Base-by-base conservation (phyloP, 2,797 vertebrate species). In the Micrastur ruficollis region DNA sequence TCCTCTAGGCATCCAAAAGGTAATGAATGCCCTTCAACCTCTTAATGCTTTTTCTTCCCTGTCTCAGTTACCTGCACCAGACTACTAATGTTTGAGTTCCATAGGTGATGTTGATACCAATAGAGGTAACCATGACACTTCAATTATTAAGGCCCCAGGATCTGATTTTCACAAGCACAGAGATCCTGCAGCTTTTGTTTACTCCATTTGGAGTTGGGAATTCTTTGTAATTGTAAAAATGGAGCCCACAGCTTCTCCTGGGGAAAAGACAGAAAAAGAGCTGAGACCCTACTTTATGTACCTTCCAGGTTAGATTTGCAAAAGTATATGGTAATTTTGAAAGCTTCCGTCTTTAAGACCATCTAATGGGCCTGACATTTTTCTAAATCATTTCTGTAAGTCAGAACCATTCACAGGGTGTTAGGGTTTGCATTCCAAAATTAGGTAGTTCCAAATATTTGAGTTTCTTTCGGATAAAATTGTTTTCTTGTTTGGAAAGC, bases 11-110 rank as follows among this genome's bases (percentile, higher is more conserved):
- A 73, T 98, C 98, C 20, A 99, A 99, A 91, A 99, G 98, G 89
- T 98, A 96, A 44, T 98, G 80, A 74, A 95, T 98, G 98, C 79
- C 98, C 99, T 65, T 99, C 98, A 55, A 78, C 98, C 97, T 99
- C 98, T 97, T 99, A 99, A 97, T 99, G 99, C 82, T 99, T 98
- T 86, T 99, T 98, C 96, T 99, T 99, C 97, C 99, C 99, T 20
- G 90, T 61, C 56, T 98, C 98, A 71, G 98, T 98, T 61, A 98
- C 98, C 89, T 98, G 91, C 90, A 96, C 6, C 75, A 98, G 94
- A 59, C 59, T 95, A 80, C 93, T 36, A 10, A 99, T 95, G 40
- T 86, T 68, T 90, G 85, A 93, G 59, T 86, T 81, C 80, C 70
- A 47, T 5, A 72, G 55, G 74, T 82, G 81, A 84, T 63, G 91